Percentiles rank a stretch among this genome's conserved stretches.
Conservation (phyloP, 1,140 invertebrate species). For the Diorhabda elongata region DNA sequence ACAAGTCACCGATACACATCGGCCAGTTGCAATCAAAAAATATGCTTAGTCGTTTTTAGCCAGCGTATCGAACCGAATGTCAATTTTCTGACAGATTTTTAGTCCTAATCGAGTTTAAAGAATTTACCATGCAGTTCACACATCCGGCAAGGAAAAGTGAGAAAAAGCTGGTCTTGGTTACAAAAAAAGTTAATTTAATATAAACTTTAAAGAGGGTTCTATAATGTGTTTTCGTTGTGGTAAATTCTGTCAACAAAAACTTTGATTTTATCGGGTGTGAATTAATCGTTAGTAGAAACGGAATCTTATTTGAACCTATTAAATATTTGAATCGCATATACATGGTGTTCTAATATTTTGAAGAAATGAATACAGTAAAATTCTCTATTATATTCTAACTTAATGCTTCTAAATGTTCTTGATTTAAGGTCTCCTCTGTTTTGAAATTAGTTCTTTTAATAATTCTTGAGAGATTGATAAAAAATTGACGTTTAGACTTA, state of each 20-base stretch:
- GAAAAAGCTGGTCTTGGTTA: slow-evolving; percentile 19
- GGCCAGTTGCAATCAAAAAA: slow-evolving; percentile 21
- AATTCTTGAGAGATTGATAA: too few species aligned
- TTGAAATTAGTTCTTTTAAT: too few species aligned
- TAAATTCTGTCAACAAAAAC: background rate
- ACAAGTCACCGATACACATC: slow-evolving; percentile 25
- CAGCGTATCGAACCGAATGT: slow-evolving; percentile 29
- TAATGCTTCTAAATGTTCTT: too few species aligned
- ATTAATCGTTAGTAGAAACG: background rate
- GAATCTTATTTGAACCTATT: too few species aligned
- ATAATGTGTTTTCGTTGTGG: too few species aligned
- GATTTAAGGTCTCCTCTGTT: too few species aligned
- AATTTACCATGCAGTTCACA: slow-evolving; percentile 10
- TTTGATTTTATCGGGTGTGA: background rate
- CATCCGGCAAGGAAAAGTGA: slow-evolving; percentile 25
- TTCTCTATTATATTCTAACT: too few species aligned
- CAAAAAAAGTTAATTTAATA: background rate
- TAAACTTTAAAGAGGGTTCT: too few species aligned
- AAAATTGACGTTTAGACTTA: too few species aligned
- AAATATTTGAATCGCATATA: too few species aligned
- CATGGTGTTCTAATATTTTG: too few species aligned
- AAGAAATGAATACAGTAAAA: too few species aligned
- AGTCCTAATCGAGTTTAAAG: slow-evolving; percentile 30
- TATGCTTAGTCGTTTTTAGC: slow-evolving; percentile 22
- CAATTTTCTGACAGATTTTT: slow-evolving; percentile 24